A percentile compares a stretch with the other conserved stretches of the same genome.
Conservation (phyloP, 2,888 invertebrate species). For the Halocaridina rubra region DNA sequence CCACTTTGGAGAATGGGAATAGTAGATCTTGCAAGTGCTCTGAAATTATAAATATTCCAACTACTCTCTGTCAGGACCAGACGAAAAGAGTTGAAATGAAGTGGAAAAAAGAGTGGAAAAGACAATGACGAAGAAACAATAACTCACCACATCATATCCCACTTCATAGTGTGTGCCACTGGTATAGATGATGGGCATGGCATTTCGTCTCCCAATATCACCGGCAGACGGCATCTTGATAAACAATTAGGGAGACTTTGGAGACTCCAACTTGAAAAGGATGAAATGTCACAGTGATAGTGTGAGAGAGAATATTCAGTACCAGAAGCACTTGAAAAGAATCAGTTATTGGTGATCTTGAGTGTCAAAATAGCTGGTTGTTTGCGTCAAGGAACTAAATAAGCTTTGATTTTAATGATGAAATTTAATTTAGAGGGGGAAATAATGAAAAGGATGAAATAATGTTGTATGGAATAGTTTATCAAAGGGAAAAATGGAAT, state of each 20-base stretch:
- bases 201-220: slow-evolving; percentile 73
- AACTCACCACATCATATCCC: slow-evolving; percentile 85
- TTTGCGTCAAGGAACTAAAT: too few relatives aligned
- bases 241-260: not conserved
- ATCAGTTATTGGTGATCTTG: not conserved
- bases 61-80: not conserved
- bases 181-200: slow-evolving; percentile 82
- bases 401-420: too few relatives aligned
- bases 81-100: not conserved
- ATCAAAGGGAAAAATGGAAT: too few relatives aligned
- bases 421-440: too few relatives aligned
- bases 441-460: too few relatives aligned
- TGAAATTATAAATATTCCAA: too few relatives aligned
- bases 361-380: too few relatives aligned
- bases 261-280: not conserved
- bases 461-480: too few relatives aligned
- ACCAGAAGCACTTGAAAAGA: not conserved
- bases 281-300: not conserved
- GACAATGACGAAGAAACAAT: not conserved
- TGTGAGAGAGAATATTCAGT: not conserved
- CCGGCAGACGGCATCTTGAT: not conserved
- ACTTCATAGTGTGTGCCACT: slow-evolving; percentile 87
- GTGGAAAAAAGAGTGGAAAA: not conserved
- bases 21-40: too few relatives aligned
- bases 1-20: too few relatives aligned